Base-by-base conservation (phyloP, 2,113 vertebrate genomes). In the Oryzias melastigma region DNA sequence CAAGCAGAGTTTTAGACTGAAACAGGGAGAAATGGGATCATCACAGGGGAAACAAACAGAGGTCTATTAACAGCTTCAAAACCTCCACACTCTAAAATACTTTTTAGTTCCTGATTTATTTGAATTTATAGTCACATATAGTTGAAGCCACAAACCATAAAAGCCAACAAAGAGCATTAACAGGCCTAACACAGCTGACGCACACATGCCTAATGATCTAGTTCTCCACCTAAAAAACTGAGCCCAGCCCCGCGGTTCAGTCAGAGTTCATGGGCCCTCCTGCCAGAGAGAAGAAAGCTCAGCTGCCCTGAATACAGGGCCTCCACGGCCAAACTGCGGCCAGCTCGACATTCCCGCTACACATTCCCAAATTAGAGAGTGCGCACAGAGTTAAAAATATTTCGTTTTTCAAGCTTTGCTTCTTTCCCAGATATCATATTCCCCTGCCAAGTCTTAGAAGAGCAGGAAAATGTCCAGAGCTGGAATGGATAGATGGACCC, bases 321-420 rank as follows among this genome's bases (percentile, higher is more conserved):
- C 75, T 80, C 65, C 67, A 75, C 41, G 68, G 80, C 83, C 82
- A 85, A 84, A 81, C 50, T 83, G 77, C 70, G 88, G 85, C 86
- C 65, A 65, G 76, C 56, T 20, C 77, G 52, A 50, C 68, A 85
- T 85, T 86, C 75, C 73, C 59, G 46, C 82, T 77, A 80, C 77
- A 85, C 76, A 81, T 73, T 84, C 78, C 73, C 77, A 86, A 90
- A 90, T 90, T 89, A 88, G 71, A 89, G 87, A 87, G 79, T 76
- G 78, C 84, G 82, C 6, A 77, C 69, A 24, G 61, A 84, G 80
- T 87, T 85, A 84, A 86, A 87, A 87, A 85, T 87, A 83, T 63
- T 0, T 43, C 59, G 0, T 46, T 78, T 83, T 77, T 71, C 59
- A 59, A 73, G 56, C 42, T 64, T 6, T 67, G 5, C 40, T 71